Evolutionary conservation across 2,113 vertebrate species (phyloP).

Genomic region (Hystrix brachyura): DNA sequence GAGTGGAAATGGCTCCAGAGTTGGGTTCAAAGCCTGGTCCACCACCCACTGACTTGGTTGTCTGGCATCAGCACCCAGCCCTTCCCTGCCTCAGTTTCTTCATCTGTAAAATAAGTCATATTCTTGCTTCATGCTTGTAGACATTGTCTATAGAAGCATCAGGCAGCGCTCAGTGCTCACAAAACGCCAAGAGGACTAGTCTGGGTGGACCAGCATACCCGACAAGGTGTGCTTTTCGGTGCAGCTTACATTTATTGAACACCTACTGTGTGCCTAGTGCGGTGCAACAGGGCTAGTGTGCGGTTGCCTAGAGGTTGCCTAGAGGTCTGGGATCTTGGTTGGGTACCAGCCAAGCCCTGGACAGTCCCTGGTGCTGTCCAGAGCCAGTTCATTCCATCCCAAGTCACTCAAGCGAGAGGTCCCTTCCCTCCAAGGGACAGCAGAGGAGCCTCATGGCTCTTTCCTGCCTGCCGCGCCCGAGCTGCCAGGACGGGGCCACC

Average conservation of each 20-base stretch:
- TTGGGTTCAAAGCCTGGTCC: neutral
- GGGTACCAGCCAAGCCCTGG: neutral
- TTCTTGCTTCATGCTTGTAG: neutral
- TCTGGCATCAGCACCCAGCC: neutral
- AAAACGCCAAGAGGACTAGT: fast-evolving
- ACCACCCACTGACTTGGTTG: neutral
- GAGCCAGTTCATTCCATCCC: neutral
- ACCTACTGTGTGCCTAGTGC: neutral
- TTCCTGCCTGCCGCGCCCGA: neutral
- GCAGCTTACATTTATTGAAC: neutral
- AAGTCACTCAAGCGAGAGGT: neutral
- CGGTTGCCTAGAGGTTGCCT: neutral
- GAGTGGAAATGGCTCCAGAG: neutral
- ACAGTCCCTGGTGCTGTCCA: neutral
- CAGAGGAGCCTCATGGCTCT: neutral
- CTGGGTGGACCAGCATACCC: too few species aligned
- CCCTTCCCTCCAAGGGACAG: neutral
- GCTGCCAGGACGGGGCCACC: neutral
- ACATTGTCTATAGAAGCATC: neutral
- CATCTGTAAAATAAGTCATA: neutral
- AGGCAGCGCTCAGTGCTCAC: neutral
- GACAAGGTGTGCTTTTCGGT: fast-evolving
- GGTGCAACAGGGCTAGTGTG: fast-evolving
- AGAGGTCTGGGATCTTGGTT: neutral
- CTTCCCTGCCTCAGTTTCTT: neutral